Evolutionary conservation across 2,888 invertebrate genomes (phyloP).

Genomic region (Leptinotarsa juncta): DNA sequence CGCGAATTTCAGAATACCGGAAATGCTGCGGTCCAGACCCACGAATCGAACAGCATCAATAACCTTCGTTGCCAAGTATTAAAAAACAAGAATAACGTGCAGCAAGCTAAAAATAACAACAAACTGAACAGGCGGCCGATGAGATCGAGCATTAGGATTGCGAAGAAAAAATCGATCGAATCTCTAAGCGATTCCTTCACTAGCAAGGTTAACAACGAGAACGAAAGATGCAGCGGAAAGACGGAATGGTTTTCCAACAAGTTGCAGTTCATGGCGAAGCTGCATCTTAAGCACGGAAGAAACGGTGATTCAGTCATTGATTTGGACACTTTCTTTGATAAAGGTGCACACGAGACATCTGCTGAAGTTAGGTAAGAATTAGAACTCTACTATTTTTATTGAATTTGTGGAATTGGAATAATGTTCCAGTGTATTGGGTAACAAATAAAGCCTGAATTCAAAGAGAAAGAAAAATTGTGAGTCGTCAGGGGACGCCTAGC

Average conservation of each 20-base stretch:
- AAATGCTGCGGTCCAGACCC: conserved; percentile 14
- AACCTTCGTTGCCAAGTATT: conserved; percentile 11
- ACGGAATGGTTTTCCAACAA: conserved; percentile 53
- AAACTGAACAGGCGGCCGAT: conserved; percentile 51
- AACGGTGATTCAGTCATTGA: conserved; percentile 34
- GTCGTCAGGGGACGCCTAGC: too few relatives aligned
- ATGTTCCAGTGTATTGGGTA: too few relatives aligned
- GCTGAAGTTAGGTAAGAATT: neutral
- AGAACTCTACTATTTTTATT: neutral
- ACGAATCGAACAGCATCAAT: neutral
- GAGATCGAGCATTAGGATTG: conserved; percentile 59
- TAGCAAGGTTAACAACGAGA: conserved; percentile 49
- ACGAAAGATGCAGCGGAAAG: conserved; percentile 29
- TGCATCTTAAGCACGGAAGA: conserved; percentile 53
- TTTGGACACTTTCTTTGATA: conserved; percentile 30
- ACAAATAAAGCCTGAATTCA: too few relatives aligned
- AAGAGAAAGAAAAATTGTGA: too few relatives aligned
- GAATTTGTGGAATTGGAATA: too few relatives aligned
- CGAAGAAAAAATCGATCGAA: conserved; percentile 59
- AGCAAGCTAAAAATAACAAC: conserved; percentile 36
- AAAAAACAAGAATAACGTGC: conserved; percentile 21
- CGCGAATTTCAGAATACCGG: conserved; percentile 20
- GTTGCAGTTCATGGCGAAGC: conserved; percentile 58
- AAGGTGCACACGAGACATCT: neutral
- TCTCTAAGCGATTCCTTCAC: conserved; percentile 53